Evolutionary conservation across 1,140 invertebrate genomes (phyloP).

Genomic region (Drosophila erecta): DNA sequence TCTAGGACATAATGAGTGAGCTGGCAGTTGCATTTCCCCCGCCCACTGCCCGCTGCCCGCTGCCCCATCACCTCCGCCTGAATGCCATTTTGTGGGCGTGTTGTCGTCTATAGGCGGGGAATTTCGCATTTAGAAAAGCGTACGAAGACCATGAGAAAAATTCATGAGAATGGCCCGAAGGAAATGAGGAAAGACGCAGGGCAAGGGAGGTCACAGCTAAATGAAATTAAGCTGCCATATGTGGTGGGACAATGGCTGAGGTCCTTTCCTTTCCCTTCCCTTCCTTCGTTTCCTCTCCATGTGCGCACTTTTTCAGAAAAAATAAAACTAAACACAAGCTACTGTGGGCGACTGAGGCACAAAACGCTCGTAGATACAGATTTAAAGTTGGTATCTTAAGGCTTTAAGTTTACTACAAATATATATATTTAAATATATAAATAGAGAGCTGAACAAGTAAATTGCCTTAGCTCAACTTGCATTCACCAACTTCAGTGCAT

Average conservation of each 20-base stretch:
- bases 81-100: conserved; percentile 51
- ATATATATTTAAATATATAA: too few species aligned
- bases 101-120: conserved; percentile 31
- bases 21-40: conserved; percentile 38
- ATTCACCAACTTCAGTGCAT: background rate
- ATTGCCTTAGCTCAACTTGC: too few species aligned
- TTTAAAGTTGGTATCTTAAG: conserved; percentile 3
- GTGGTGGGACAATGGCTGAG: conserved; percentile 36
- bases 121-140: conserved; percentile 47
- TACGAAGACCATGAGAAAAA: conserved; percentile 52
- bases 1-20: conserved; percentile 57
- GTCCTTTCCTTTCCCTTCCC: background rate
- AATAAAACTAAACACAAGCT: conserved; percentile 13
- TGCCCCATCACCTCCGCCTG: conserved; percentile 1
- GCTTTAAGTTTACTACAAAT: conserved; percentile 8
- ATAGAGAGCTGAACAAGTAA: too few species aligned
- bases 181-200: background rate
- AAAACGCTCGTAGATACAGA: conserved; percentile 23
- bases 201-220: conserved; percentile 22
- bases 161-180: conserved; percentile 28
- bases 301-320: background rate
- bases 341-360: conserved; percentile 17
- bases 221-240: conserved; percentile 53
- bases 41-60: background rate
- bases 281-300: background rate